Evolutionary conservation across 2,888 invertebrate species (phyloP), one percentile per base, ranked within the genome.

Genomic region (Atethmia centrago): DNA sequence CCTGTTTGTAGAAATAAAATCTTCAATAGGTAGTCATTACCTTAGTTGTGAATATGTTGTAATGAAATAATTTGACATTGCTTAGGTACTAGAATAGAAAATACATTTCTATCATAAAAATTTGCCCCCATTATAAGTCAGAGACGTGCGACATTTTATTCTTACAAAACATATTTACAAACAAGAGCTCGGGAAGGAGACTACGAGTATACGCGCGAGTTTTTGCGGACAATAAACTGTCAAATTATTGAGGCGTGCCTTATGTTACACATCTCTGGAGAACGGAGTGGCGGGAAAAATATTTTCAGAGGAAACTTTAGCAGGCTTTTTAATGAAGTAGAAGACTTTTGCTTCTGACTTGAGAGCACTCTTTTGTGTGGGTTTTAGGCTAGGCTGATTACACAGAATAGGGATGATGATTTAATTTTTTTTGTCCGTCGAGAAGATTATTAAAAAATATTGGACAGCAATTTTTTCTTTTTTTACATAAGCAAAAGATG

Each of bases 141-240:
- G 55, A 40, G 49, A 61, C 70, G 66, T 51, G 56, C 53, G 53
- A 36, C 45, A 53, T 68, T 64, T 56, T 72, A 51, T 49, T 64
- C 21, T 59, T 49, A 66, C 8, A 63, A 64, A 49, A 55, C 40
- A 55, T 65, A 63, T 79, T 83, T 68, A 62, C 25, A 64, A 74
- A 79, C 42, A 55, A 64, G 25, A 40, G 58, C 49, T 53, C 16
- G 8, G 21, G 36, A 28, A 42, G 56, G 42, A 53, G 67, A 42
- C 51, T 71, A n/a, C n/a, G n/a, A n/a, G n/a, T n/a, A 62, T 58
- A 47, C 56, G 73, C 28, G 62, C 28, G 56, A 59, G 66, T 16
- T 71, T 62, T 53, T 31, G 58, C 19, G 28, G 49, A 79, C 51
- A 83, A 83, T 82, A 83, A 62, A 74, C 71, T 69, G 80, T 69